phyloP scores from a whole-genome alignment of 1,140 invertebrate genomes.

The Reticulitermes speratus region DNA sequence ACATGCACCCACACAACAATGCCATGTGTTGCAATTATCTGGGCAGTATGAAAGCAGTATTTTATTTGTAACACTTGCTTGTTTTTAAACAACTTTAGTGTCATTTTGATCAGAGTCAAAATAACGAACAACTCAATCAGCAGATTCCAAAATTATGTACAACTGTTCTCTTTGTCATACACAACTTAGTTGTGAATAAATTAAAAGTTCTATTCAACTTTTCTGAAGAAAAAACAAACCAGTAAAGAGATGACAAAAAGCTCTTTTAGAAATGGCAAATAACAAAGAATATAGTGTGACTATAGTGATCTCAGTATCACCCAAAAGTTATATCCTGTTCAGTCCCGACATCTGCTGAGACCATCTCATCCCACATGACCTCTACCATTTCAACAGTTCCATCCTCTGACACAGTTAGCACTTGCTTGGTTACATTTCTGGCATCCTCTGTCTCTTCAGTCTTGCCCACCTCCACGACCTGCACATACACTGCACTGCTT shows the following conservation, averaged over 20 bases:
- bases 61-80: background rate
- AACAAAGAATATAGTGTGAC: background rate
- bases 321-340: constrained; percentile 21
- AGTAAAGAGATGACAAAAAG: background rate
- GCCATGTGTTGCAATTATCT: background rate
- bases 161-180: background rate
- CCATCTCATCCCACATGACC: constrained; percentile 41
- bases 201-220: background rate
- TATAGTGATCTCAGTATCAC: background rate
- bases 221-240: background rate
- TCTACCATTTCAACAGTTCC: constrained; percentile 43
- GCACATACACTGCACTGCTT: constrained; percentile 39
- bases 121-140: background rate
- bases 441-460: constrained; percentile 25
- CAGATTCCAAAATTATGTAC: background rate
- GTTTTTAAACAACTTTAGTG: background rate
- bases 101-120: background rate
- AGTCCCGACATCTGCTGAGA: constrained; percentile 20
- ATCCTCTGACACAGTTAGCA: constrained; percentile 40
- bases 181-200: background rate
- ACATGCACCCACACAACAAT: background rate
- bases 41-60: background rate
- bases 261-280: background rate
- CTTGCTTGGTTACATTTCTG: constrained; percentile 36
- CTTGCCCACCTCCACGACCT: constrained; percentile 38